Base-by-base conservation (phyloP, 92 coral and sea anemone genomes). In the Virgularia gustaviana region DNA sequence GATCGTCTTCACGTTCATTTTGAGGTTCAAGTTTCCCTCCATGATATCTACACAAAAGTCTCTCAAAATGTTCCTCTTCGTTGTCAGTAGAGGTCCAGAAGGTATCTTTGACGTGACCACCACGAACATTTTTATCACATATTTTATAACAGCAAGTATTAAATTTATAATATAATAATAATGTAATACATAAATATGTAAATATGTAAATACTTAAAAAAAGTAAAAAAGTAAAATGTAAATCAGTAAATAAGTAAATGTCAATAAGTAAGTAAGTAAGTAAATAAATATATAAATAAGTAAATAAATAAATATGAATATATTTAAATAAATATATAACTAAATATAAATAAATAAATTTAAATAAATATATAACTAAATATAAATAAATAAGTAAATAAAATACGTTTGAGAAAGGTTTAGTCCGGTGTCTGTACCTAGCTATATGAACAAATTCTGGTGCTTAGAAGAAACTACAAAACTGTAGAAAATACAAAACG, bases 341-440 rank as follows among this genome's bases (percentile, higher is more conserved):
- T 55, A 3, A 13, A 55, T 27, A 22, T 27, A 59, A 59, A 44
- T 59, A 59, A 59, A n/a, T 59, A 32, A 33, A 32, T 32, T 59
- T 59, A 59, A 59, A 59, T 59, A 18, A 20, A 15, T n/a, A n/a
- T n/a, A n/a, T n/a, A n/a, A n/a, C 9, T 9, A 41, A 41, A 41
- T 41, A 31, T 59, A 27, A 47, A 47, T 47, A 47, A 3, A 47
- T 47, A 3, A 31, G 19, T 31, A 9, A 22, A 52, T 16, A n/a
- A 16, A 52, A 52, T 52, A 52, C 4, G 1, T 19, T 52, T n/a
- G 28, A 52, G 28, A 2, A 52, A n/a, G n/a, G n/a, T n/a, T n/a
- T n/a, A n/a, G n/a, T n/a, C n/a, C n/a, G n/a, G n/a, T n/a, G n/a
- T n/a, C n/a, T n/a, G n/a, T n/a, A n/a, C n/a, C n/a, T n/a, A n/a